Evolutionary conservation across 1,140 invertebrate genomes (phyloP), one percentile per base, ranked within the genome.

Genomic region (Lethrus apterus): DNA sequence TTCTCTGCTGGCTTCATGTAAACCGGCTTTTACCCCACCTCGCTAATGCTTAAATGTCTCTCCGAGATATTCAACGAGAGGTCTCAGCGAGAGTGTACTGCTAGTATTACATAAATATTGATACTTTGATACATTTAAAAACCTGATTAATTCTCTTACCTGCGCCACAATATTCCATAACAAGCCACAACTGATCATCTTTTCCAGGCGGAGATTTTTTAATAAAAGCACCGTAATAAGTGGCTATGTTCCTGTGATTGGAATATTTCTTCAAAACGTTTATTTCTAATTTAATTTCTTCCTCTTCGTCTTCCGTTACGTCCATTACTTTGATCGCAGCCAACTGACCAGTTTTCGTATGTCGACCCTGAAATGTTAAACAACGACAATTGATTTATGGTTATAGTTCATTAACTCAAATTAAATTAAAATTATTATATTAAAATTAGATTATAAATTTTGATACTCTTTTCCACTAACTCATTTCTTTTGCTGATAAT

Each of bases 261-360:
- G 95, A 98, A 74, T 93, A 98, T 79, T 95, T 94, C 74, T 97
- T 98, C 43, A 99, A 77, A 57, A 99, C 96, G 79, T 99, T 99
- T 51, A 99, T 99, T 76, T 99, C 96, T 55, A 99, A 76, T 72
- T 99, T 99, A 48, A 99, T 99, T 79, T 99, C 96, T 74, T 99
- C 96, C 66, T 99, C 96, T 72, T 99, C 96, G 70, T 99, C 96
- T 80, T 98, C 93, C 48, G 93, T 98, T 54, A 99, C 94, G 72
- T 97, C 95, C 96, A 99, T 98, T 65, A 98, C 93, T 78, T 99
- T 99, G 70, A 99, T 99, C 67, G 96, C 96, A 52, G 95, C 95
- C 75, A 99, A 75, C 71, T 99, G 94, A 51, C 94, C 94, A 57
- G 96, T 99, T 78, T 98, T 98, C 45, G 94, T 98, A 69, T 99